These are phyloP conservation scores for Microcaecilia unicolor DNA, from an alignment of 2,797 vertebrate genomes.

Conservation along the genomic window DNA sequence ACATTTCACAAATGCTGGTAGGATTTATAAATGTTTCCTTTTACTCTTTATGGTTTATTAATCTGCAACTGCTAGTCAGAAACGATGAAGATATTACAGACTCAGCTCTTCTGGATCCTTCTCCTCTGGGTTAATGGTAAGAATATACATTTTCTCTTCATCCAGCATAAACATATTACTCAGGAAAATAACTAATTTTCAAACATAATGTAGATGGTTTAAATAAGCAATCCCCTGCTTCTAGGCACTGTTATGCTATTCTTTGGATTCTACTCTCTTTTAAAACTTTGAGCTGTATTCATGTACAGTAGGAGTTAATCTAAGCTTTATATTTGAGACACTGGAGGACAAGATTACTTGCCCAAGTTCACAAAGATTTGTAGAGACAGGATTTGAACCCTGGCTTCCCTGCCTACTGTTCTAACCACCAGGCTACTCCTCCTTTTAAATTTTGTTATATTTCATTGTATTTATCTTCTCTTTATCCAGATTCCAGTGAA, in stretches of 20 bases:
- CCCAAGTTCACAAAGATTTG: too few relatives aligned
- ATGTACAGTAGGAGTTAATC: too few relatives aligned
- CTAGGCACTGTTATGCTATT: not conserved
- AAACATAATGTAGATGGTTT: not conserved
- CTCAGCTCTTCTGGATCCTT: not conserved
- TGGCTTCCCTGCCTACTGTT: too few relatives aligned
- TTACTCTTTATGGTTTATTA: not conserved
- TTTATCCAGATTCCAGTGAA: conserved; percentile 1
- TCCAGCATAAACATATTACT: not conserved
- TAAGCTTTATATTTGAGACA: too few relatives aligned
- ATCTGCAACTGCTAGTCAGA: not conserved
- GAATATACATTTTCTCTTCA: too few relatives aligned
- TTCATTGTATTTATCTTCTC: not conserved
- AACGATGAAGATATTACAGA: accelerated
- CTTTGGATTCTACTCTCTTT: not conserved
- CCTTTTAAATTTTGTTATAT: too few relatives aligned
- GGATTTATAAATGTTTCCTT: not conserved
- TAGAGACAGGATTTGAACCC: too few relatives aligned
- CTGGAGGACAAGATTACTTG: too few relatives aligned
- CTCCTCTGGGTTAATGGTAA: not conserved
- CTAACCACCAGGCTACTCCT: too few relatives aligned
- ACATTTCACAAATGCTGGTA: not conserved
- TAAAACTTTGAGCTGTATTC: too few relatives aligned
- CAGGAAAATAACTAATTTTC: not conserved
- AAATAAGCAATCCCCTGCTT: not conserved